Evolutionary conservation across 92 coral and sea anemone species (phyloP).

Genomic region (Galaxea fascicularis): DNA sequence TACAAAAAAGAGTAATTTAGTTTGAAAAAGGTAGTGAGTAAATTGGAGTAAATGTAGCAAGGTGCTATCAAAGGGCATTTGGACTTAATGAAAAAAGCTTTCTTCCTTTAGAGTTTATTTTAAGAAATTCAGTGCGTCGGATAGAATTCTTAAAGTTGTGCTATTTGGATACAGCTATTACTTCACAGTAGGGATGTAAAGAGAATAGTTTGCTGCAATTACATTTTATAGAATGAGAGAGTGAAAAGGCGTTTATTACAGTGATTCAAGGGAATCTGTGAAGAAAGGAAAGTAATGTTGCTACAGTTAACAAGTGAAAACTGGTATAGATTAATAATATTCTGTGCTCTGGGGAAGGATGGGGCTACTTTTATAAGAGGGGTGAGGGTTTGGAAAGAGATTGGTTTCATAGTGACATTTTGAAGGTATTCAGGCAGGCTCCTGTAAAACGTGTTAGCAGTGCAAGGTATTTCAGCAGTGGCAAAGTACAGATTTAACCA

Average conservation of each 20-base stretch:
- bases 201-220: neutral
- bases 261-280: neutral
- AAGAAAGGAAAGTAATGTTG: neutral
- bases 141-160: neutral
- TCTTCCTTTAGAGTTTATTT: neutral
- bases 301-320: neutral
- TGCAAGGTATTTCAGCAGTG: neutral
- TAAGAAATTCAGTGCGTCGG: neutral
- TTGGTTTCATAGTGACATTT: neutral
- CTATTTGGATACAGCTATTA: neutral
- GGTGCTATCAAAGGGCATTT: neutral
- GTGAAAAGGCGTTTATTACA: neutral
- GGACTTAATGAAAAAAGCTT: neutral
- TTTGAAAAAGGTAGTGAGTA: neutral
- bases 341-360: neutral
- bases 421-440: neutral
- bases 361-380: neutral
- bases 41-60: neutral
- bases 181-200: neutral
- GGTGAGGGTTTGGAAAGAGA: neutral
- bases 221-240: neutral
- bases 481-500: neutral
- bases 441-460: neutral
- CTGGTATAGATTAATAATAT: neutral
- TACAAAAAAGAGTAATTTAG: neutral